Conservation (phyloP, 2,797 vertebrate species). For the Amphiprion clarkii region DNA sequence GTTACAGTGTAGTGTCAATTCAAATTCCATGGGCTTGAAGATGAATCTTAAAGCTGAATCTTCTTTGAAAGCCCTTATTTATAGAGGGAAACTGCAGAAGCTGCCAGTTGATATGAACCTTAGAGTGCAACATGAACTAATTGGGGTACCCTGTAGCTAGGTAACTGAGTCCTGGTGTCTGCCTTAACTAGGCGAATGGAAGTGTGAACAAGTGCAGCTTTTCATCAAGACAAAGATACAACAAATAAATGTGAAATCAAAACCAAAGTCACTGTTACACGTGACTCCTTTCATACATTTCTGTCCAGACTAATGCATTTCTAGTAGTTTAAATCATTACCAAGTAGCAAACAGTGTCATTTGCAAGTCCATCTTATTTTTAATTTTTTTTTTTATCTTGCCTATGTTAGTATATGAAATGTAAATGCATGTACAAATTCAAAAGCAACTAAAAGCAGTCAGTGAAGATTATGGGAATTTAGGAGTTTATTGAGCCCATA, state of each 20-base stretch:
- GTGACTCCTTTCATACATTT: background rate
- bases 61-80: too few species aligned
- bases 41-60: too few species aligned
- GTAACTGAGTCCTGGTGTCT: background rate
- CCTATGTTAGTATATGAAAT: background rate
- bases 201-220: background rate
- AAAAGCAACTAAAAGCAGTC: slow-evolving; percentile 7
- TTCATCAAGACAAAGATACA: too few species aligned
- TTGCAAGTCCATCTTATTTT: background rate
- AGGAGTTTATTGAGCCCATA: background rate
- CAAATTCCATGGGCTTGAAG: too few species aligned
- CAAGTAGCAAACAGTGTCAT: background rate
- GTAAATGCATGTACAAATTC: background rate
- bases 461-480: slow-evolving; percentile 3
- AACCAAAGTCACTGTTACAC: background rate
- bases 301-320: too few species aligned
- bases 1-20: too few species aligned
- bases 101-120: background rate
- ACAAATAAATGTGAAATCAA: background rate
- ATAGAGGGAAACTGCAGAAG: background rate
- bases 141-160: background rate
- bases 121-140: background rate
- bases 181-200: background rate
- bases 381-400: background rate
- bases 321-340: too few species aligned